Conservation (phyloP, 2,888 invertebrate genomes). For the Synanthedon formicaeformis region DNA sequence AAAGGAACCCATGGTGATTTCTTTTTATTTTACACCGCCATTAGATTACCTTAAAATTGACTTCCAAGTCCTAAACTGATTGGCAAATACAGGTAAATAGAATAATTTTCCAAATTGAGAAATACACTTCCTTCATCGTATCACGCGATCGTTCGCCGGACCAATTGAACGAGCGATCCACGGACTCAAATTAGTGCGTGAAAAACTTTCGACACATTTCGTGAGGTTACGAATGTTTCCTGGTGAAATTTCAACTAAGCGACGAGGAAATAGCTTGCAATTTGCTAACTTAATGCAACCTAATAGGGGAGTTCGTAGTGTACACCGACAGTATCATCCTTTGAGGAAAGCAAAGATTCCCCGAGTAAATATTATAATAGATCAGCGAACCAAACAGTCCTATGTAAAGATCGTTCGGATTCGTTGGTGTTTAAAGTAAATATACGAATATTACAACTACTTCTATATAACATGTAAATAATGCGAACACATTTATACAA, state of each 20-base stretch:
- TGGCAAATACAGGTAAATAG: no score
- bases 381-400: not conserved
- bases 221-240: slow-evolving; percentile 21
- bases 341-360: slow-evolving; percentile 2
- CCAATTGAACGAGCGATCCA: slow-evolving; percentile 11
- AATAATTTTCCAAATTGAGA: no score
- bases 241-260: slow-evolving; percentile 19
- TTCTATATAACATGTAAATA: not conserved
- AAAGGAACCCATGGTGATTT: no score
- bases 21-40: no score
- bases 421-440: not conserved
- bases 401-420: not conserved
- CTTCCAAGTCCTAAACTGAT: no score
- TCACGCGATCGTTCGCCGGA: slow-evolving; percentile 9
- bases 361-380: not conserved
- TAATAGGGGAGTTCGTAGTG: slow-evolving; percentile 6
- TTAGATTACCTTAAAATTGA: no score
- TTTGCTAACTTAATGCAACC: slow-evolving; percentile 19
- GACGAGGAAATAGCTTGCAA: slow-evolving; percentile 24
- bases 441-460: not conserved
- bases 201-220: slow-evolving; percentile 12
- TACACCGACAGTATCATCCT: slow-evolving; percentile 7
- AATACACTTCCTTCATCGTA: not conserved
- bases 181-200: slow-evolving; percentile 2
- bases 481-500: not conserved